Percentiles rank a stretch among this genome's conserved stretches.
phyloP scores from a whole-genome alignment of 2,797 vertebrate genomes.

The Mus spretus region DNA sequence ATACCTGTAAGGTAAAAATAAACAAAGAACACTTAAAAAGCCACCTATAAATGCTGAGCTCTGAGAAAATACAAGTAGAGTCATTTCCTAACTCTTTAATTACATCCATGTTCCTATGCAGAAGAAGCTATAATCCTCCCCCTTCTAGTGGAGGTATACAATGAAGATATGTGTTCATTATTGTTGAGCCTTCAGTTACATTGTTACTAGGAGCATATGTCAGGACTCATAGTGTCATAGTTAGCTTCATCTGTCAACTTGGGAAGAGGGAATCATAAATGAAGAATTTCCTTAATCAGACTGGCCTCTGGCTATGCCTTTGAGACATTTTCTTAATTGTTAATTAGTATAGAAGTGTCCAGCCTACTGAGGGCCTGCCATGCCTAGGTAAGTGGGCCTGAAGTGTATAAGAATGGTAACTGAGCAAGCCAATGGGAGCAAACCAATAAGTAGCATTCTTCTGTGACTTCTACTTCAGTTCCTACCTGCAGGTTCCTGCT shows the following conservation, averaged over 20 bases:
- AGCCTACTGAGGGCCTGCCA: not conserved
- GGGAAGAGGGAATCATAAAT: not conserved
- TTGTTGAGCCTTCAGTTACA: not conserved
- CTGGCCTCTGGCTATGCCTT: not conserved
- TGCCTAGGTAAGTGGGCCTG: not conserved
- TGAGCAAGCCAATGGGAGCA: not conserved
- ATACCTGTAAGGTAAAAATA: too few species aligned
- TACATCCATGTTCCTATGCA: not conserved
- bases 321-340: not conserved
- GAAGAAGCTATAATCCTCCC: not conserved
- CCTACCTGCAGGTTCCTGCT: not conserved
- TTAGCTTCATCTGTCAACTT: not conserved
- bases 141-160: not conserved
- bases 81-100: not conserved
- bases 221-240: too few species aligned
- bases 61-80: not conserved
- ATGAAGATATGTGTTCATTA: not conserved
- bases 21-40: not conserved
- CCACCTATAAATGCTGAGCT: not conserved
- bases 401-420: not conserved
- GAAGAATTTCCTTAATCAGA: not conserved
- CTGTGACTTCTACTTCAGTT: not conserved
- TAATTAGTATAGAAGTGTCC: too few species aligned
- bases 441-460: not conserved
- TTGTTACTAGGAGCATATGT: not conserved